Evolutionary conservation across 2,888 invertebrate species (phyloP), one percentile per base, ranked within the genome.

Genomic region (Scaeva pyrastri): DNA sequence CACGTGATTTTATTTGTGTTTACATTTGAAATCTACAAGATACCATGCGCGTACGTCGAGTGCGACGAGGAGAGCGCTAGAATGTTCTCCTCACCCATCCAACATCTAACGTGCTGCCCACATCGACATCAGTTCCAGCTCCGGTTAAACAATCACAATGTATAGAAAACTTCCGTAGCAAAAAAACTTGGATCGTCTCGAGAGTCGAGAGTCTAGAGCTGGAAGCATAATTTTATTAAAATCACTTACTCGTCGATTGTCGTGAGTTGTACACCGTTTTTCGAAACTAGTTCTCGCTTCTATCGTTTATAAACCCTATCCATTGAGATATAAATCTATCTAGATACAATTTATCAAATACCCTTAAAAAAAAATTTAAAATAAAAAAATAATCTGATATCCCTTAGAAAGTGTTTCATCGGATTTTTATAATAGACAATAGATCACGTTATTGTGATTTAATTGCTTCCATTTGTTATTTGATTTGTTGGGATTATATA

Each of bases 1-100:
- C 86, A 86, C 82, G 86, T 86, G 86, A 86, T 16, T 43, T 71
- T 74, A 64, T 60, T 77, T 74, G 45, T 86, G 82, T 86, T 82
- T 86, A 82, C 77, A 71, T 60, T 71, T 55, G 16, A 52, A 85
- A 73, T 70, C 66, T 39, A n/a, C 48, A 41, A 26, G 82, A 56
- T 43, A 55, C 64, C 64, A 74, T 78, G 74, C 82, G 74, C 81
- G 23, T 21, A 36, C 66, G 26, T 1, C 12, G n/a, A 62, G 62
- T 62, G 62, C 8, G 43, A 62, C 23, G 16, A 43, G 31, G 31
- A 62, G 43, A 43, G 11, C n/a, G 43, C 23, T 26, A 43, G 26
- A 62, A 62, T 2, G 11, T 43, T 62, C 23, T 41, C 19, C 39
- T 39, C 19, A 8, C 31, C 31, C 31, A 31, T 31, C 31, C 31